phyloP scores from a whole-genome alignment of 2,888 invertebrate species.

The Galerucella nymphaeae region DNA sequence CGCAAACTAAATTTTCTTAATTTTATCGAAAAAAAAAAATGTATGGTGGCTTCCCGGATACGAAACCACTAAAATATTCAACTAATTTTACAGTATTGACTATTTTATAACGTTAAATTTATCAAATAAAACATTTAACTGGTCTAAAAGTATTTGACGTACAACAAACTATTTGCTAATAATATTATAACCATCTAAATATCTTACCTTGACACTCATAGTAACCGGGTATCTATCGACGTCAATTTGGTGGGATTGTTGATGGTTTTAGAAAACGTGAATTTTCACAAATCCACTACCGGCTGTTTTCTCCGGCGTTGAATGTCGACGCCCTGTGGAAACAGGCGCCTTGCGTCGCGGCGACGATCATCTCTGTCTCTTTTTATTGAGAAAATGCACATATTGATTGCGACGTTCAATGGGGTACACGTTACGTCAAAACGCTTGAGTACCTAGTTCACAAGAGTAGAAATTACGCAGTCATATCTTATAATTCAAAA shows the following conservation, averaged over 20 bases:
- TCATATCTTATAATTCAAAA: no score
- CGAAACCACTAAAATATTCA: no score
- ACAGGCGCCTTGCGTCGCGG: constrained; percentile 47
- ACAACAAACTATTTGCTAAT: constrained; percentile 28
- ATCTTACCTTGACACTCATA: constrained; percentile 52
- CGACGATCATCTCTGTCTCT: constrained; percentile 19
- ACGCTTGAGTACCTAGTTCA: not conserved
- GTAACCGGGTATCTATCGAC: constrained; percentile 16
- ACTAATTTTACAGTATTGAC: no score
- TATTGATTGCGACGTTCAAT: constrained; percentile 22
- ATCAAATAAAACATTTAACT: not conserved
- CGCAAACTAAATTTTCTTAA: no score
- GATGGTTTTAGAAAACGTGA: constrained; percentile 11
- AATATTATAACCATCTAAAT: constrained; percentile 26
- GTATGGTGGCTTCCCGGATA: no score
- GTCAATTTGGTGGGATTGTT: constrained; percentile 4
- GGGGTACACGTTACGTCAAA: not conserved
- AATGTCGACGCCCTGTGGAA: constrained; percentile 53
- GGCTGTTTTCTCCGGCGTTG: constrained; percentile 34
- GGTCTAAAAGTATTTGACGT: constrained; percentile 24
- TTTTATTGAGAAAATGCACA: constrained; percentile 14
- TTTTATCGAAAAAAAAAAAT: no score
- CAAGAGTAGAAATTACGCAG: not conserved
- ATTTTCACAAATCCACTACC: constrained; percentile 17
- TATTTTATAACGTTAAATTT: not conserved